Base-by-base conservation (phyloP, 2,797 vertebrate species). In the Cichlasoma orientale region DNA sequence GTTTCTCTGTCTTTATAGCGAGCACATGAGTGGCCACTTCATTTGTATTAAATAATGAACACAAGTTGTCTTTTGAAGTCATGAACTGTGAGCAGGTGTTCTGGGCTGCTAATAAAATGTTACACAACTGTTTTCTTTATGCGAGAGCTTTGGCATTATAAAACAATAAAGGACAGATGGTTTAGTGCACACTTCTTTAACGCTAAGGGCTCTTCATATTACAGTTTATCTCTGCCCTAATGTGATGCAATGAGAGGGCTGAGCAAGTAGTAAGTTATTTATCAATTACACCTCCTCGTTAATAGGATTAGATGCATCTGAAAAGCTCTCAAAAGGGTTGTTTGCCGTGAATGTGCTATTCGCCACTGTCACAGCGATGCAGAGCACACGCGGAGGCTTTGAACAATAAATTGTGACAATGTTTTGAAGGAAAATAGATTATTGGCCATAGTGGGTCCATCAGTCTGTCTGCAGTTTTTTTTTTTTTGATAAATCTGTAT, bases 221-320 rank as follows among this genome's bases (percentile, higher is more conserved):
- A 72, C 41, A 41, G 23, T 54, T 59, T 66, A 71, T 88, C 41
- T 79, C 33, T 54, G 47, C 78, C 41, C 38, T 53, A 23, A 73
- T 71, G 77, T 69, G 79, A 84, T 86, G 71, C 79, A 79, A 74
- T 56, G 57, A 84, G 84, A 84, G 73, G 33, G 79, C 63, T 73
- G 56, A 80, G 76, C 56, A 75, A 77, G 78, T 57, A 79, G 76
- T 79, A 81, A 77, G 74, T 81, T 80, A 85, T 92, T 91, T 90
- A 80, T 90, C 84, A 92, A 77, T 83, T 80, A 78, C 87, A 78
- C 80, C 68, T 59, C 61, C 84, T 19, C 57, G 69, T 69, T 87
- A 88, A 89, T 71, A 85, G 63, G 78, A 89, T 83, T 78, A 83
- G 68, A 82, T 83, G 76, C 59, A 77, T 89, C 83, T 78, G 80